Evolutionary conservation across 2,113 vertebrate genomes (phyloP), one percentile per base, ranked within the genome.

Genomic region (Plectropomus leopardus): DNA sequence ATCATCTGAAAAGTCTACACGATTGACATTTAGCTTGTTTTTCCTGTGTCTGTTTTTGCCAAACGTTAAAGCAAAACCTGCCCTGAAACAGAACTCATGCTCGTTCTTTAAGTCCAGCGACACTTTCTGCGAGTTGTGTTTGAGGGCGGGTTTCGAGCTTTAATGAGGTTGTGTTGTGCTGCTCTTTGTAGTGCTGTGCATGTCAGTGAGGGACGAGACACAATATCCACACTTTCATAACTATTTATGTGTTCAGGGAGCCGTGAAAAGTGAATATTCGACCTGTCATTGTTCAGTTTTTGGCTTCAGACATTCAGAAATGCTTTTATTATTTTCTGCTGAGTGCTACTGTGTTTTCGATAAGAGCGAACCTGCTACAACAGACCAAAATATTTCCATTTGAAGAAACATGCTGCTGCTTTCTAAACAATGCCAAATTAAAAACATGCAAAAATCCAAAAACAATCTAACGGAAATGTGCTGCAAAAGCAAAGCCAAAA

Each of bases 211-310:
- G 26, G 44, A 58, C 3, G 28, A 82, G 59, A 89, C 84, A 83
- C 14, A 63, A 81, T 86, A 80, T 80, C 72, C 51, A 53, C 36
- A 50, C 64, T 79, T 42, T 1, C 9, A 2, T 24, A 3, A 1
- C 2, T 6, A 16, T 4, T 51, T 7, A 21, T 32, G 5, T 9
- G 45, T 26, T 70, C 66, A 71, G 67, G 63, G 7, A 79, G 83
- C 21, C 84, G 88, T 82, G 72, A 86, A 80, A 75, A 80, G 78
- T 84, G 78, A 84, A 79, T 15, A 7, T 70, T 23, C n/a, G 15
- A 16, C 44, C 4, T 7, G 15, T 7, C 2, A n/a, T n/a, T n/a
- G 47, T 40, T 17, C 36, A 7, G 34, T 24, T 10, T 26, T 6
- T 32, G 4, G 5, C 9, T 42, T 24, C 1, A 3, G 7, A 70